Conservation (phyloP, 2,113 vertebrate species). For the Glaucomys volans region DNA sequence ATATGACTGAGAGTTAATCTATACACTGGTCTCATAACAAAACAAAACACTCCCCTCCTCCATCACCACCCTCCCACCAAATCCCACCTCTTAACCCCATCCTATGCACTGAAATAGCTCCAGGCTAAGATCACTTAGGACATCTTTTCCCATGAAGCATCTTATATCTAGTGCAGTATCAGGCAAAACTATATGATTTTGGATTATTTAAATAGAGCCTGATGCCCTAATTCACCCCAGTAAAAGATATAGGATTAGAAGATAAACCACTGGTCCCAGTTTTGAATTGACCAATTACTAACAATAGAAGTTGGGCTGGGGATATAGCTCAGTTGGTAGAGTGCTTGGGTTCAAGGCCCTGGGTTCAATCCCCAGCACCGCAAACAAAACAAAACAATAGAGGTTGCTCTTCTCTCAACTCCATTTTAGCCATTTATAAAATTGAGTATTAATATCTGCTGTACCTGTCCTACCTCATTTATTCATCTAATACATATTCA, state of each 20-base stretch:
- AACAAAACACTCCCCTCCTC: background rate
- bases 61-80: background rate
- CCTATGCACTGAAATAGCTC: background rate
- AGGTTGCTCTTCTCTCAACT: background rate
- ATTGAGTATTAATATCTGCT: background rate
- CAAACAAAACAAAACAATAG: too few relatives aligned
- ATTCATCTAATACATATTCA: background rate
- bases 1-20: background rate
- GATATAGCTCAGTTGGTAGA: too few relatives aligned
- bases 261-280: background rate
- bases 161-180: background rate
- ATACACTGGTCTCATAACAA: background rate
- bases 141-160: background rate
- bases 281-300: background rate
- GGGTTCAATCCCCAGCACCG: too few relatives aligned
- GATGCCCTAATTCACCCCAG: background rate
- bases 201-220: background rate
- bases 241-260: background rate
- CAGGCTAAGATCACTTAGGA: background rate
- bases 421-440: background rate
- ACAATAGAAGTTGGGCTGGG: background rate
- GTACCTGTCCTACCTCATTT: background rate
- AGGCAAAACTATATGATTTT: background rate
- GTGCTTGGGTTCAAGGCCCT: too few relatives aligned
- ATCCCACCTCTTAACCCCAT: background rate